phyloP scores from a whole-genome alignment of 2,113 vertebrate genomes.

The Sander vitreus region DNA sequence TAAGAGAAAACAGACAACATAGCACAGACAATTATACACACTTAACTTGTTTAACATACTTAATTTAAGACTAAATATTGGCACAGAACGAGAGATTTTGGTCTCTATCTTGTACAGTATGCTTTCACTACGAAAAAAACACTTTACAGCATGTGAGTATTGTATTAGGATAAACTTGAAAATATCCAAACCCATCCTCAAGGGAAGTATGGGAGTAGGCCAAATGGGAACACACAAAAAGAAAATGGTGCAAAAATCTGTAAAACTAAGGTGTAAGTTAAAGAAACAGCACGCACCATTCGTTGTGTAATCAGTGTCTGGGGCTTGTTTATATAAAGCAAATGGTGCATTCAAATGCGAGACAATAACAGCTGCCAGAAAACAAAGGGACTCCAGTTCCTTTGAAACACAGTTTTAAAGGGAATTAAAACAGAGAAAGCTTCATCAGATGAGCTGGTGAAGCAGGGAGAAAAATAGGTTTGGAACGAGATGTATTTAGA shows the following conservation, averaged over 20 bases:
- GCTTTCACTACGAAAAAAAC: background rate
- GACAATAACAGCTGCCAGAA: constrained; percentile 48
- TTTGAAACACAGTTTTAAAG: constrained; percentile 46
- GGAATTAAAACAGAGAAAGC: constrained; percentile 29
- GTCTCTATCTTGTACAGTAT: background rate
- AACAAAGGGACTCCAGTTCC: constrained; percentile 45
- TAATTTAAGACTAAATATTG: background rate
- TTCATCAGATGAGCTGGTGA: constrained; percentile 37
- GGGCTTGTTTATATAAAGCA: constrained; percentile 53
- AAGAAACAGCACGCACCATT: constrained; percentile 16
- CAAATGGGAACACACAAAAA: background rate
- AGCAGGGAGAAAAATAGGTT: constrained; percentile 7
- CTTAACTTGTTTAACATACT: background rate
- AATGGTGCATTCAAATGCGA: constrained; percentile 53
- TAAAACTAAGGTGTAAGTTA: constrained; percentile 12
- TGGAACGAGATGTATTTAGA: constrained; percentile 11
- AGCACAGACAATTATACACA: background rate
- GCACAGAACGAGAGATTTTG: background rate
- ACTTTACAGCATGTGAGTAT: background rate
- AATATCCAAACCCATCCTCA: background rate
- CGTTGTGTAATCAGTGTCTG: constrained; percentile 45
- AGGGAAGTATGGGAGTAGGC: background rate
- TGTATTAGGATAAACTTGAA: background rate
- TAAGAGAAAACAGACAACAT: background rate
- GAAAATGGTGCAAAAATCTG: constrained; percentile 8